Base-by-base conservation (phyloP, 2,113 vertebrate genomes). In the Aix galericulata region DNA sequence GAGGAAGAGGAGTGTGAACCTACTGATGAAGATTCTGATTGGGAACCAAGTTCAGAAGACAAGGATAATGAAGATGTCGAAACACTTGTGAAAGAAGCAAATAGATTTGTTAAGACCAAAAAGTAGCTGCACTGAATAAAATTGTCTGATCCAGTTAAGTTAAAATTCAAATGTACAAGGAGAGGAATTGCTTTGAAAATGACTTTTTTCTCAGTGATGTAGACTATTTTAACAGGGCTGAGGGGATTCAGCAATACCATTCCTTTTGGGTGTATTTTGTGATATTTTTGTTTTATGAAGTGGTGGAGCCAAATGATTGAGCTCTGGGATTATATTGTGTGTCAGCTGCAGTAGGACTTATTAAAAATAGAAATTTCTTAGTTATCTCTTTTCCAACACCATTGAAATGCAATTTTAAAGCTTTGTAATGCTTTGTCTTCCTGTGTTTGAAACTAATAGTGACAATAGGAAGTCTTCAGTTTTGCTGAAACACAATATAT, bases 11-110 rank as follows among this genome's bases (percentile, higher is more conserved):
- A 97, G 9, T 96, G 69, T 0, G 97, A 98, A 32, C 94, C 96
- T 38, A 98, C 97, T 40, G 98, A 98, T 88, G 98, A 98, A 89
- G 98, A 98, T 85, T 98, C 98, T 1, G 98, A 98, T 78, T 98
- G 98, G 98, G 97, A 98, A 27, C 98, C 98, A 26, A 97, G 93
- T 91, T 95, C 96, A 81, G 97, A 98, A 63, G 97, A 98, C 13
- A 95, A 97, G 25, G 97, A 97, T 58, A 88, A 83, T 0, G 97
- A 98, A 91, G 98, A 98, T 40, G 36, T 95, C 66, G 96, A 97
- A 77, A 95, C 84, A 1, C 96, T 98, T 79, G 36, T 97, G 69
- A 96, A 98, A 87, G 97, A 98, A 97, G 95, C 98, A 78, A 64
- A 11, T 64, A 88, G 60, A 44, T 98, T 97, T 95, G 91, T 98